Percentiles rank a stretch among this genome's conserved stretches.
Conservation (phyloP, 2,113 vertebrate genomes). For the Ancistrus triradiatus region DNA sequence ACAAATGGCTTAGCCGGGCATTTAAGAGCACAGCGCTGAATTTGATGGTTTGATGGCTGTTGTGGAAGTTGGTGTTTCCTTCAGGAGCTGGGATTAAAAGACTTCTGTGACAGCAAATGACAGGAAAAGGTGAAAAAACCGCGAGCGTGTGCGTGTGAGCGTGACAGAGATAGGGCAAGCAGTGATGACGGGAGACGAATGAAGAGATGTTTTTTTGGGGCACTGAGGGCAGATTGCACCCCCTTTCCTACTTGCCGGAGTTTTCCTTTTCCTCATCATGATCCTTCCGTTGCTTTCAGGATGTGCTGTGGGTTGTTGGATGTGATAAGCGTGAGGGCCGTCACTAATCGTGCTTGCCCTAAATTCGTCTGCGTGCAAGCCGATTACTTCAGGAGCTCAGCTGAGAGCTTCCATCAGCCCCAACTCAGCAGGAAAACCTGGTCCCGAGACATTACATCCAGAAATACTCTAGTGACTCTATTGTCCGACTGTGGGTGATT, state of each 20-base stretch:
- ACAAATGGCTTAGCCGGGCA: constrained; percentile 8
- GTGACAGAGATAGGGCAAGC: background rate
- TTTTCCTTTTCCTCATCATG: constrained; percentile 24
- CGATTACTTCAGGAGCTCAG: constrained; percentile 56
- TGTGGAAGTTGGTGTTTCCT: constrained; percentile 30
- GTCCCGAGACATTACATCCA: constrained; percentile 1
- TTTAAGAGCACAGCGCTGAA: constrained; percentile 32
- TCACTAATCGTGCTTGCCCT: constrained; percentile 73
- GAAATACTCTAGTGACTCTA: too few relatives aligned
- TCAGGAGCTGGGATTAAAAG: constrained; percentile 29
- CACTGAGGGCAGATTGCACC: background rate
- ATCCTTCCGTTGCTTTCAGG: constrained; percentile 13
- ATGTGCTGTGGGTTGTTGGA: constrained; percentile 19
- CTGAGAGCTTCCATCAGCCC: constrained; percentile 43
- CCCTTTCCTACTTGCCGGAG: background rate
- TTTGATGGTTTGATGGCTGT: constrained; percentile 1
- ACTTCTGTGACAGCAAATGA: constrained; percentile 16
- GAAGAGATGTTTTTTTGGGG: constrained; percentile 26
- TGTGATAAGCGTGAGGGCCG: constrained; percentile 59
- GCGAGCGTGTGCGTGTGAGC: too few relatives aligned
- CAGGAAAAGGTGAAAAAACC: background rate
- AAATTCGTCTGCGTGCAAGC: constrained; percentile 67
- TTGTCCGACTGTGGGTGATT: too few relatives aligned
- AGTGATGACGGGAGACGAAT: constrained; percentile 10
- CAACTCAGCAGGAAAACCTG: constrained; percentile 36